Conservation (phyloP, 2,113 vertebrate genomes). For the Ctenomys sociabilis region DNA sequence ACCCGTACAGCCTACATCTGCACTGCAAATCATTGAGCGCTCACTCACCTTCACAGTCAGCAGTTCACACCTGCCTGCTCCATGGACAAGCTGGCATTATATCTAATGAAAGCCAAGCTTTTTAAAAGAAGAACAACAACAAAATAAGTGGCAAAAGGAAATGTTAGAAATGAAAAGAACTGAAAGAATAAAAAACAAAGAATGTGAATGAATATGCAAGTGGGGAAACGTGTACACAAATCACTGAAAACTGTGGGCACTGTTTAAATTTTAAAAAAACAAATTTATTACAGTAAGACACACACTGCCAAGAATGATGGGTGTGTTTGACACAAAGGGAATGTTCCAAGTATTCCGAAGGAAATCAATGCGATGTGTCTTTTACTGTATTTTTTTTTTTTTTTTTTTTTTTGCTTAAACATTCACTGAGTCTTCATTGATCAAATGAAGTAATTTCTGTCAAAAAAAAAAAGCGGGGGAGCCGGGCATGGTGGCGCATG, state of each 20-base stretch:
- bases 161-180: slow-evolving; percentile 40
- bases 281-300: not conserved
- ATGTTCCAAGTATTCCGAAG: not conserved
- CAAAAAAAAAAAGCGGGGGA: no score
- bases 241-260: not conserved
- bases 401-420: not conserved
- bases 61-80: slow-evolving; percentile 39
- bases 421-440: not conserved
- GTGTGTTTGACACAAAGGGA: not conserved
- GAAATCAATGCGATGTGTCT: not conserved
- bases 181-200: not conserved
- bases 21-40: not conserved
- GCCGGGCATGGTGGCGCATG: no score
- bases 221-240: not conserved
- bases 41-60: slow-evolving; percentile 14
- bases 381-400: not conserved
- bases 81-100: not conserved
- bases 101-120: slow-evolving; percentile 36
- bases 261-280: not conserved
- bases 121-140: slow-evolving; percentile 31
- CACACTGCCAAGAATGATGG: not conserved
- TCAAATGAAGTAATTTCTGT: not conserved
- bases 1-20: not conserved
- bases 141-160: not conserved
- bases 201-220: not conserved